phyloP scores from a whole-genome alignment of 2,888 invertebrate genomes.

The Melipona beecheii region DNA sequence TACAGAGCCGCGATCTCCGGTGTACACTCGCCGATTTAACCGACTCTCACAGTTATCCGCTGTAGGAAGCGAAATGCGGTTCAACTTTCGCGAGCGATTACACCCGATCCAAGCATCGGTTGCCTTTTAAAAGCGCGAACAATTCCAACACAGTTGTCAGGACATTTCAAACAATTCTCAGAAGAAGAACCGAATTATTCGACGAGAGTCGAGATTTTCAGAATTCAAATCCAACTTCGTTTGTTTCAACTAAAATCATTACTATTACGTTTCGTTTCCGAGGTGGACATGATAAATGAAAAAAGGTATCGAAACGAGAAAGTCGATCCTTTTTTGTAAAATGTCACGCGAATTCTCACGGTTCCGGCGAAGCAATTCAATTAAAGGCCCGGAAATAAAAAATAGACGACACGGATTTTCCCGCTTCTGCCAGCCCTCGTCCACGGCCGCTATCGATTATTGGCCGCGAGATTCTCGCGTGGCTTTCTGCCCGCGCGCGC shows the following conservation, averaged over 20 bases:
- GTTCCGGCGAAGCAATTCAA: constrained; percentile 21
- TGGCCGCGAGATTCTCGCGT: constrained; percentile 16
- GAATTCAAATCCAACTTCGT: too few relatives aligned
- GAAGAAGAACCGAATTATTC: too few relatives aligned
- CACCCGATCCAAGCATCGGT: neutral
- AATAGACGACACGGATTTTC: constrained; percentile 33
- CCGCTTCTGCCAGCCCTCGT: neutral
- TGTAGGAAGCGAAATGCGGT: neutral
- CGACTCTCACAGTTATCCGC: neutral
- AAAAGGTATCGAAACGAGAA: too few relatives aligned
- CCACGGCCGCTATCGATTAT: constrained; percentile 43
- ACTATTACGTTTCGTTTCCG: too few relatives aligned
- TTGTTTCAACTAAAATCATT: too few relatives aligned
- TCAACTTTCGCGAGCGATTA: neutral
- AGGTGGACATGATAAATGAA: too few relatives aligned
- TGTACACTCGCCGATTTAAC: neutral
- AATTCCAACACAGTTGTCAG: too few relatives aligned
- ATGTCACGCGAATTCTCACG: neutral
- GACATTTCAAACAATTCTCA: too few relatives aligned
- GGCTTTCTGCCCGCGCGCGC: neutral
- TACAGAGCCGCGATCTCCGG: neutral
- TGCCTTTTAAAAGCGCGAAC: neutral
- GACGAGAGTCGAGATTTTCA: too few relatives aligned
- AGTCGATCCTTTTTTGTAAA: too few relatives aligned
- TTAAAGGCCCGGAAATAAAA: constrained; percentile 47